Percentiles rank a stretch among this genome's conserved stretches.
Conservation (phyloP, 2,888 invertebrate species). For the Macrophya alboannulata region DNA sequence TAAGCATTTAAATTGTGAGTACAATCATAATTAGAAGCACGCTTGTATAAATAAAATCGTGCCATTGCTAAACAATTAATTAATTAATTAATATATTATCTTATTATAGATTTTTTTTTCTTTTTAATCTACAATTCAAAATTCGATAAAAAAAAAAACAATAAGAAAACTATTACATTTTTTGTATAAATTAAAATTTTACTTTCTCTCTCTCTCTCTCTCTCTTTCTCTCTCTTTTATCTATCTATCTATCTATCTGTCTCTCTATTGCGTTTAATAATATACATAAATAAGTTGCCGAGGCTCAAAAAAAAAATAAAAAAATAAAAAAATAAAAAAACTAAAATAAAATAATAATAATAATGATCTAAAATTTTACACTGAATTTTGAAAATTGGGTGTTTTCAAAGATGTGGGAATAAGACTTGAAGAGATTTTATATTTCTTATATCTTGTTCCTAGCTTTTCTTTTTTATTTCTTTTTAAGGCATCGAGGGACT, state of each 20-base stretch:
- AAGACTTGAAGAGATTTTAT: neutral
- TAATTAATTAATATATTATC: neutral
- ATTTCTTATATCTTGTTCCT: neutral
- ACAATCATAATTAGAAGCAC: slow-evolving; percentile 40
- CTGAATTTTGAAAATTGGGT: neutral
- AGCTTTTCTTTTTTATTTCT: neutral
- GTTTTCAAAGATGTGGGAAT: neutral
- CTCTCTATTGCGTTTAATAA: neutral
- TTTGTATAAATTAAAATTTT: too few species aligned
- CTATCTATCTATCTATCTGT: neutral
- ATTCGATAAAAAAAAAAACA: neutral
- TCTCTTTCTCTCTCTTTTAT: too few species aligned
- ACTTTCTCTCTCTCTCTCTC: too few species aligned
- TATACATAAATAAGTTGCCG: neutral
- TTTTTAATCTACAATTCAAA: neutral
- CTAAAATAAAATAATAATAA: neutral
- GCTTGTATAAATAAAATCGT: slow-evolving; percentile 8
- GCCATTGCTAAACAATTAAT: neutral
- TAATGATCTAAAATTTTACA: neutral
- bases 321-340: neutral
- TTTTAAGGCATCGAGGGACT: neutral
- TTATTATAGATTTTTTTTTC: neutral
- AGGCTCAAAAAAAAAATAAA: neutral
- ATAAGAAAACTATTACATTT: neutral
- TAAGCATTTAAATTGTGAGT: slow-evolving; percentile 44